Evolutionary conservation across 1,140 invertebrate genomes (phyloP).

Genomic region (Drosophila micromelanica): DNA sequence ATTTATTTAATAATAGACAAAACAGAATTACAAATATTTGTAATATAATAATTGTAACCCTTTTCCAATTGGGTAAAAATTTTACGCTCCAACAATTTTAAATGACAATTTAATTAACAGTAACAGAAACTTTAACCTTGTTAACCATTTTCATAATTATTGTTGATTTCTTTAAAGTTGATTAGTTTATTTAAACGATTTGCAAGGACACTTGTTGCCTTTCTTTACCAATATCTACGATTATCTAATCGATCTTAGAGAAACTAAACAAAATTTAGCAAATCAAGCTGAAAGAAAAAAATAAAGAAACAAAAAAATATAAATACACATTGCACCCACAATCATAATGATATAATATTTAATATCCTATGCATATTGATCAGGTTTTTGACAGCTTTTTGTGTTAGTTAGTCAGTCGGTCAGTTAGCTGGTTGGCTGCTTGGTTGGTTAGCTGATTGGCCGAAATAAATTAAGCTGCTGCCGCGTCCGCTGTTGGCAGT

Average conservation of each 20-base stretch:
- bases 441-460: slow-evolving; percentile 2
- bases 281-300: background rate
- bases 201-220: too few relatives aligned
- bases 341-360: background rate
- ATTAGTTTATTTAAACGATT: too few relatives aligned
- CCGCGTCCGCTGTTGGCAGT: slow-evolving; percentile 56
- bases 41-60: too few relatives aligned
- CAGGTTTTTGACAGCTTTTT: slow-evolving; percentile 4
- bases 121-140: too few relatives aligned
- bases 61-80: background rate
- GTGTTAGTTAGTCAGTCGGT: slow-evolving; percentile 50
- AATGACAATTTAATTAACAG: background rate
- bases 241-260: too few relatives aligned
- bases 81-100: background rate
- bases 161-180: too few relatives aligned
- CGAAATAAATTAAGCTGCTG: slow-evolving; percentile 40
- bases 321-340: background rate
- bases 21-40: too few relatives aligned
- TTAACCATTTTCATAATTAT: too few relatives aligned
- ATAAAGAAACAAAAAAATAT: background rate
- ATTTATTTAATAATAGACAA: too few relatives aligned
- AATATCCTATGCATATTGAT: background rate
- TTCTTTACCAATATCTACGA: too few relatives aligned
- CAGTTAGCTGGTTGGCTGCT: slow-evolving; percentile 27
- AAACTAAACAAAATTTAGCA: too few relatives aligned